phyloP scores from a whole-genome alignment of 1,140 invertebrate species.

The Agrypnia vestita region DNA sequence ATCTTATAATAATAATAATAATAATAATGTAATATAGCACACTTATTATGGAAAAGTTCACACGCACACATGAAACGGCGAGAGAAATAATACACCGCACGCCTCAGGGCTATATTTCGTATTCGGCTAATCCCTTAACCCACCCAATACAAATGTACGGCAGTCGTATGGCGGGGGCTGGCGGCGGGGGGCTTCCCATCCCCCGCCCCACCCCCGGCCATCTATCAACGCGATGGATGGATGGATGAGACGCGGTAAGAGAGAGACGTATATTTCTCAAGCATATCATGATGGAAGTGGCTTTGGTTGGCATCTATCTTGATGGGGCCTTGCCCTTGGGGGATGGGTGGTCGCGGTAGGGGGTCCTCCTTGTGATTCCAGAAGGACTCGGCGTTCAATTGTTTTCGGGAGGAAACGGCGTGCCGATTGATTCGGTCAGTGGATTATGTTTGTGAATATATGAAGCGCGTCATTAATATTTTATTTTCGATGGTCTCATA shows the following conservation, averaged over 20 bases:
- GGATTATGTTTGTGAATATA: conserved; percentile 38
- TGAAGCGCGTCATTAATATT: conserved; percentile 16
- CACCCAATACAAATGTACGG: conserved; percentile 45
- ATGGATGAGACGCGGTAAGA: conserved; percentile 43
- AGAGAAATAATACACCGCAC: conserved; percentile 33
- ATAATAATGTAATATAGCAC: too few relatives aligned
- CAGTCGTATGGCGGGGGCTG: conserved; percentile 11
- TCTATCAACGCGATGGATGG: conserved; percentile 43
- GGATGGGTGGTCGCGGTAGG: not conserved
- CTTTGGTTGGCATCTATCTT: conserved; percentile 40
- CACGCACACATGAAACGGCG: conserved; percentile 2
- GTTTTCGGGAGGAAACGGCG: conserved; percentile 33
- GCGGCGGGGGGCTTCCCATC: not conserved
- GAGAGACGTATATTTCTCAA: conserved; percentile 42
- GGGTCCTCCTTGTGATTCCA: conserved; percentile 23
- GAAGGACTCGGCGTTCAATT: conserved; percentile 38
- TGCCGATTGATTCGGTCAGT: conserved; percentile 38
- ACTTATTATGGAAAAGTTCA: conserved; percentile 2
- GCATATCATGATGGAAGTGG: conserved; percentile 46
- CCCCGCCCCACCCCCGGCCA: conserved; percentile 7
- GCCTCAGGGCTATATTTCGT: conserved; percentile 40
- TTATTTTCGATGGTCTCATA: conserved; percentile 5
- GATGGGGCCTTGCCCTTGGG: conserved; percentile 33
- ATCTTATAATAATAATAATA: too few relatives aligned
- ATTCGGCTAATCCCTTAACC: conserved; percentile 46